phyloP scores from a whole-genome alignment of 2,888 invertebrate genomes.

The Leptopilina syphax region DNA sequence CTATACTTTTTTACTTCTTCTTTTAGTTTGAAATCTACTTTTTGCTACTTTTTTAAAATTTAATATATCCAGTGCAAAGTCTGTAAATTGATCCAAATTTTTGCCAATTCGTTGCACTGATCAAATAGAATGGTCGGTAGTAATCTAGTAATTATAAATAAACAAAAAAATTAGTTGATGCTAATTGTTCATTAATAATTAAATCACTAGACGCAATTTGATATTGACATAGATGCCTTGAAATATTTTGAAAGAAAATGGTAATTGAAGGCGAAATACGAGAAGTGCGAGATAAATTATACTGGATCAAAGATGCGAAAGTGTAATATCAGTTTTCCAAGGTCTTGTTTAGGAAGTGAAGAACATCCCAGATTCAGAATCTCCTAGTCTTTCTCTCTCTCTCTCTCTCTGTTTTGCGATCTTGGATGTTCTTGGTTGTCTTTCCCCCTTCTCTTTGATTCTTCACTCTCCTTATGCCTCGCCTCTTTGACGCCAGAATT shows the following conservation, averaged over 20 bases:
- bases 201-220: too few species aligned
- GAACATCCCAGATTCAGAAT: slow-evolving; percentile 38
- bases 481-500: slow-evolving; percentile 37
- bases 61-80: too few species aligned
- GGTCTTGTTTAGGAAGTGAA: slow-evolving; percentile 31
- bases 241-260: not conserved
- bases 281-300: slow-evolving; percentile 19
- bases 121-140: too few species aligned
- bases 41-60: too few species aligned
- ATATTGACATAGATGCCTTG: too few species aligned
- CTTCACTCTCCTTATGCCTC: slow-evolving; percentile 32
- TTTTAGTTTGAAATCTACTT: too few species aligned
- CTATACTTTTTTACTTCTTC: too few species aligned
- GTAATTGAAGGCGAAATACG: not conserved
- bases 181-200: too few species aligned
- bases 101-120: too few species aligned
- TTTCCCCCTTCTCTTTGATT: slow-evolving; percentile 24
- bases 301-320: slow-evolving; percentile 11
- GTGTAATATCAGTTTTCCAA: slow-evolving; percentile 27
- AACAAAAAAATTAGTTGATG: too few species aligned
- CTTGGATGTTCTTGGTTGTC: slow-evolving; percentile 11
- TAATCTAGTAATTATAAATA: too few species aligned
- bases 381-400: not conserved
- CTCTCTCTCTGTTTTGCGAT: not conserved
- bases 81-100: too few species aligned